Percentiles rank a stretch among this genome's conserved stretches.
Evolutionary conservation across 2,797 vertebrate species (phyloP).

Genomic region (Nothura maculosa): DNA sequence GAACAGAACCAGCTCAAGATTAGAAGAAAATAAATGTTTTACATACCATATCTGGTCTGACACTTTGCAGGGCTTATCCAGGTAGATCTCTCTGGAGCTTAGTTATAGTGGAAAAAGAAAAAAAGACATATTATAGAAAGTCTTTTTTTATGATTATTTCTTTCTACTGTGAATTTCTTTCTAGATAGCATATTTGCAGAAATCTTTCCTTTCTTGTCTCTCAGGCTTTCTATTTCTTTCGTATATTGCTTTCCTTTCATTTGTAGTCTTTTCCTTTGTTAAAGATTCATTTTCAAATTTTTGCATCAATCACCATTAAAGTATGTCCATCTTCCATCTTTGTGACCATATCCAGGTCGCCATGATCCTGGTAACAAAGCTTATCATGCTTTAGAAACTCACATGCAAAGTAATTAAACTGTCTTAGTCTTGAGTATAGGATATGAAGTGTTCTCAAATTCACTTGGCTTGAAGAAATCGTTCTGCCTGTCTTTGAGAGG

Average conservation of each 20-base stretch:
- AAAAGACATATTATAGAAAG: not conserved
- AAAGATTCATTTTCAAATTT: not conserved
- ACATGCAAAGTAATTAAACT: not conserved
- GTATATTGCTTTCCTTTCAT: not conserved
- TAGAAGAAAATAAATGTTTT: conserved; percentile 35
- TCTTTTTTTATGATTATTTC: not conserved
- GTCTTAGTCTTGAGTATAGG: not conserved
- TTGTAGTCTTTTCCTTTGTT: not conserved
- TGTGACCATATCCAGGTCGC: not conserved
- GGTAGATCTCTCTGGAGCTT: conserved; percentile 18
- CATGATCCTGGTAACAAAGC: not conserved
- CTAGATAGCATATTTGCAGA: not conserved
- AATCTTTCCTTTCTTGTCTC: not conserved
- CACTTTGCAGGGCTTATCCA: not conserved
- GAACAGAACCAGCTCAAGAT: conserved; percentile 18
- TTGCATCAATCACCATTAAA: not conserved
- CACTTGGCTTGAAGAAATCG: not conserved
- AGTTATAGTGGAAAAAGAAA: conserved; percentile 46
- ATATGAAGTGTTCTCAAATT: not conserved
- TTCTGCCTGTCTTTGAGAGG: not conserved
- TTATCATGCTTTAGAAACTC: not conserved
- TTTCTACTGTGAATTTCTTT: not conserved
- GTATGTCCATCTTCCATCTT: not conserved
- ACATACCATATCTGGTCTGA: not conserved
- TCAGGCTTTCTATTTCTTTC: not conserved